Evolutionary conservation across 2,888 invertebrate genomes (phyloP).

Genomic region (Lepas anatifera): DNA sequence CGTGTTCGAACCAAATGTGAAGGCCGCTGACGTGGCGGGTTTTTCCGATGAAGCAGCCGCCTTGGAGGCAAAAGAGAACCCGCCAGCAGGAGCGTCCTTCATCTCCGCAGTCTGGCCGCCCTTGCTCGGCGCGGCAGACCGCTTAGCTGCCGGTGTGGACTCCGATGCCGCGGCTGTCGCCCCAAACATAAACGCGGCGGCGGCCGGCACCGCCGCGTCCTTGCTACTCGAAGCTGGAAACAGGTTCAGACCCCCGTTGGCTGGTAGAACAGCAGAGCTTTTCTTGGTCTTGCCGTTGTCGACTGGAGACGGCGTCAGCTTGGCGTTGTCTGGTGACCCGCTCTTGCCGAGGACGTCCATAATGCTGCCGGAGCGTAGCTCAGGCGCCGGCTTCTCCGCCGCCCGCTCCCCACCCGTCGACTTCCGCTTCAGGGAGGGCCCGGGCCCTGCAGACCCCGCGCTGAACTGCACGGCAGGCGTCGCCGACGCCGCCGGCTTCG

Average conservation of each 20-base stretch:
- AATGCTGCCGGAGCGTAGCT: slow-evolving; percentile 29
- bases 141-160: background rate
- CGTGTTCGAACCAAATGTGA: too few species aligned
- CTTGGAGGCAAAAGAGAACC: too few species aligned
- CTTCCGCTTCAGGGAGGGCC: background rate
- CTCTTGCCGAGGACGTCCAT: slow-evolving; percentile 29
- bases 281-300: background rate
- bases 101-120: background rate
- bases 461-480: background rate
- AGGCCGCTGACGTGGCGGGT: background rate
- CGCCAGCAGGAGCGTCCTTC: too few species aligned
- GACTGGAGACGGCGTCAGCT: background rate
- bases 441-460: background rate
- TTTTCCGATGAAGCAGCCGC: background rate
- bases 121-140: background rate
- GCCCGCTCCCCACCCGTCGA: background rate
- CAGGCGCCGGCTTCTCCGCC: slow-evolving; percentile 25
- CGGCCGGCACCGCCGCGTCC: background rate
- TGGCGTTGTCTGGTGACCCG: background rate
- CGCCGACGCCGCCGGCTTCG: background rate
- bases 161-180: background rate
- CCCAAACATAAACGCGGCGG: background rate
- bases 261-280: background rate
- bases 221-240: background rate
- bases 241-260: background rate